phyloP scores from a whole-genome alignment of 2,888 invertebrate species.

The Pyrrhosoma nymphula region DNA sequence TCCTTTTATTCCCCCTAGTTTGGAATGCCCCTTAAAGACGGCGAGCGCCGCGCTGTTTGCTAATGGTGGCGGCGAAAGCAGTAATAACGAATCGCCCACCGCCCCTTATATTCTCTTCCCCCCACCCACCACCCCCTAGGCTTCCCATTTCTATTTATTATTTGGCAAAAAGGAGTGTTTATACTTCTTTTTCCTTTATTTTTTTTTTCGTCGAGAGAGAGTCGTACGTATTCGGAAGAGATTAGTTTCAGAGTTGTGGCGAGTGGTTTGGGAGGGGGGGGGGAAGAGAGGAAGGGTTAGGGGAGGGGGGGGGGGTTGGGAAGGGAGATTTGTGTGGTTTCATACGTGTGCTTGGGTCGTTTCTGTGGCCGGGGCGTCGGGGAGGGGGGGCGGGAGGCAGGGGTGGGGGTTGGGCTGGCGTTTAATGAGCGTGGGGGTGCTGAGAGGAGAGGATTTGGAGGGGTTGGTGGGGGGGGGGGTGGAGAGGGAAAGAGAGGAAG shows the following conservation, averaged over 20 bases:
- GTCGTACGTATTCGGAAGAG: slow-evolving; percentile 16
- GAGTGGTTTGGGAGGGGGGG: not conserved
- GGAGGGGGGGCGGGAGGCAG: not conserved
- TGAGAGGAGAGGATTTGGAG: not conserved
- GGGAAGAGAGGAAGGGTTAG: not conserved
- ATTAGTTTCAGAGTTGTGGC: not conserved
- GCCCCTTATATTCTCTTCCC: not conserved
- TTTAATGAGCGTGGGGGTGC: not conserved
- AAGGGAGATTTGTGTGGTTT: not conserved
- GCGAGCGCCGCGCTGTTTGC: slow-evolving; percentile 4
- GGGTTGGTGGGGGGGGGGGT: not conserved
- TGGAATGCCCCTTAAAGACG: not conserved
- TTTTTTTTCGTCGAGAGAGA: not conserved
- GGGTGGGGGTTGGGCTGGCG: not conserved
- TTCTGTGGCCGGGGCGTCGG: not conserved
- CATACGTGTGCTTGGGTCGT: not conserved
- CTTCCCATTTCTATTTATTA: slow-evolving; percentile 13
- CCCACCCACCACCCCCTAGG: not conserved
- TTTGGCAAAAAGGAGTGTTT: not conserved
- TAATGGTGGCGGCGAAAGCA: slow-evolving; percentile 23
- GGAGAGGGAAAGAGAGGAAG: not conserved
- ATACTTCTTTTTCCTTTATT: not conserved
- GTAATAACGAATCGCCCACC: not conserved
- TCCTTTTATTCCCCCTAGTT: not conserved
- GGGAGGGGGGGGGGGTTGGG: not conserved